These are phyloP conservation scores for Sipunculus nudus DNA, from an alignment of 2,888 invertebrate species.

Conservation along the genomic window DNA sequence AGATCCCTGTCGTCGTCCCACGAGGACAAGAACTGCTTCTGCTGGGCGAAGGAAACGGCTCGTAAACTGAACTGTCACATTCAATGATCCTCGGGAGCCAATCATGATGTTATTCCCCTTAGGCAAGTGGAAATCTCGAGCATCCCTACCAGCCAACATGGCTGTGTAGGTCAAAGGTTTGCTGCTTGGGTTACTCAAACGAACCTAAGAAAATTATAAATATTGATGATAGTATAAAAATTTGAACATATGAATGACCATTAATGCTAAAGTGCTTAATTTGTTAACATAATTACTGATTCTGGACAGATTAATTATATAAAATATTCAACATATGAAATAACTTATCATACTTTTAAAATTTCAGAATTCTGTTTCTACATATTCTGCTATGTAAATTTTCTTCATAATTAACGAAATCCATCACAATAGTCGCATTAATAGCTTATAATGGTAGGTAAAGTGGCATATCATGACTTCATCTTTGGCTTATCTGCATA, in stretches of 20 bases:
- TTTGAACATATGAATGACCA: neutral
- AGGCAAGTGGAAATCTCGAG: conserved; percentile 59
- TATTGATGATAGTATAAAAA: neutral
- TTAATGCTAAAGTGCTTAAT: neutral
- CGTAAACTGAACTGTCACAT: conserved; percentile 52
- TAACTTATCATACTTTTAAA: no score
- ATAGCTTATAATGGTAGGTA: no score
- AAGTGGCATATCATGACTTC: no score
- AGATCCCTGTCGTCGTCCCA: conserved; percentile 59
- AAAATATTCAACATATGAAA: no score
- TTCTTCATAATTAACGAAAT: no score
- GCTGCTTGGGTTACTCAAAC: conserved; percentile 61
- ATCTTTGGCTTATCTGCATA: no score
- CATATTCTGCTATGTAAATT: no score
- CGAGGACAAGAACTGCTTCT: conserved; percentile 59
- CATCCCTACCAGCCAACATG: conserved; percentile 60
- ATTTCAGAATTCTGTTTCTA: no score
- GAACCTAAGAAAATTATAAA: conserved; percentile 50
- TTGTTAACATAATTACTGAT: no score
- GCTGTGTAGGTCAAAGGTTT: conserved; percentile 63
- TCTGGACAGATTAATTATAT: no score
- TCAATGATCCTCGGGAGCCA: conserved; percentile 53
- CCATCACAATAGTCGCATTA: no score
- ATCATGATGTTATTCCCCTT: conserved; percentile 59
- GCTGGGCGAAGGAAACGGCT: conserved; percentile 60